Evolutionary conservation across 2,797 vertebrate species (phyloP), one percentile per base, ranked within the genome.

Genomic region (Spinus olivaceus): DNA sequence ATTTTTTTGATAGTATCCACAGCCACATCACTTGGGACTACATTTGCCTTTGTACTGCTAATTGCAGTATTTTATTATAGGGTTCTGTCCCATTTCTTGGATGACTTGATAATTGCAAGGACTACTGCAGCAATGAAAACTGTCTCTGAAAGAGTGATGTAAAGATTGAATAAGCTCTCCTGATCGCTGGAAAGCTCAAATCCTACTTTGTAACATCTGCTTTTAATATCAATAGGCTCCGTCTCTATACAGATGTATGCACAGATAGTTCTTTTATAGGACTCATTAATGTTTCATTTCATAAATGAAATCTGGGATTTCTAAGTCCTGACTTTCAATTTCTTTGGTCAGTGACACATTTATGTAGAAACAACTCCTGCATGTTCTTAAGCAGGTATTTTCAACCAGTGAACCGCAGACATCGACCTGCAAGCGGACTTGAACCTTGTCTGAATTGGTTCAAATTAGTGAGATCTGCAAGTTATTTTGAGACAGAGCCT

Each of bases 1-100:
- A 23, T 57, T 91, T 94, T 97, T 93, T 97, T 59, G 50, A 86
- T 97, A 89, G 91, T 74, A 89, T 96, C 93, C 97, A 53, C 65
- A 90, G 63, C 73, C 76, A 57, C 81, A 72, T 97, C 79, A 59
- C 78, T 49, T n/a, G 16, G 37, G 92, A 66, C 92, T 91, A 16
- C 2, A 27, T 71, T 44, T 94, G 83, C 79, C 63, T 93, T 92
- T 92, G 60, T 88, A 88, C 91, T 50, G 27, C 91, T 97, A 94
- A 97, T 97, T 96, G 86, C 37, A 82, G 86, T 89, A 42, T 95
- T 97, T 97, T 96, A 90, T 92, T 88, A 37, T 35, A 86, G 63
- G 32, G 65, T 96, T 94, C 86, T 93, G 44, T 77, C 54, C 49
- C 56, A 20, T 70, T 90, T 49, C 59, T 95, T 76, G 97, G 74